These are phyloP conservation scores for Penaeus japonicus DNA, from an alignment of 1,140 invertebrate genomes.

Conservation along the genomic window DNA sequence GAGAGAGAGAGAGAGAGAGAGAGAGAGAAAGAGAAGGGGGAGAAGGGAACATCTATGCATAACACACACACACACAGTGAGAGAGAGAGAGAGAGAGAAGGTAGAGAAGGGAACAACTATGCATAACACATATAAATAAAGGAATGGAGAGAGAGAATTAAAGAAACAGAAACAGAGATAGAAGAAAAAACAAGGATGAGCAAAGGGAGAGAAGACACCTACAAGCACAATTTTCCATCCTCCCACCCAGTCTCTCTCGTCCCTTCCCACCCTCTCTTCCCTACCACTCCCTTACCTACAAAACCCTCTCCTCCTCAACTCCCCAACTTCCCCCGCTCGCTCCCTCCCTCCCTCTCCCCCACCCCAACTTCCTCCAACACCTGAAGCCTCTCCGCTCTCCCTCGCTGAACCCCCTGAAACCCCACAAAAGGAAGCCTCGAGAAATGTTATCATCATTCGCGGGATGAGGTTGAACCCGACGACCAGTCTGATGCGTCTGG, in stretches of 20 bases:
- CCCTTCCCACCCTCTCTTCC: background rate
- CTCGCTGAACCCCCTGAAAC: background rate
- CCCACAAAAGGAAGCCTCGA: no score
- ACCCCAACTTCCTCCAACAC: background rate
- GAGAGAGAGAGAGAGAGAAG: background rate
- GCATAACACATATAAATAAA: no score
- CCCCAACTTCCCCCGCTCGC: background rate
- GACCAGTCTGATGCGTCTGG: no score
- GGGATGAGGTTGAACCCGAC: no score
- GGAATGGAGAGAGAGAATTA: slow-evolving; percentile 16
- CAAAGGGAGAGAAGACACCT: background rate
- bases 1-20: background rate
- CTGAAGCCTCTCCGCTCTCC: background rate
- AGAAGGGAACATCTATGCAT: background rate
- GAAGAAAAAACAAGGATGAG: background rate
- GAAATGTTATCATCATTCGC: no score
- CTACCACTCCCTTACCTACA: no score
- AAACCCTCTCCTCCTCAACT: background rate
- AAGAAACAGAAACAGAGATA: background rate
- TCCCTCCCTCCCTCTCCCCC: background rate
- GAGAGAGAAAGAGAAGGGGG: background rate
- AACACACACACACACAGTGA: background rate
- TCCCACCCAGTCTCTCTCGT: background rate
- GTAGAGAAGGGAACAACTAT: background rate
- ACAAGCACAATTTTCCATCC: background rate